Evolutionary conservation across 1,140 invertebrate genomes (phyloP).

Genomic region (Berghia stephanieae): DNA sequence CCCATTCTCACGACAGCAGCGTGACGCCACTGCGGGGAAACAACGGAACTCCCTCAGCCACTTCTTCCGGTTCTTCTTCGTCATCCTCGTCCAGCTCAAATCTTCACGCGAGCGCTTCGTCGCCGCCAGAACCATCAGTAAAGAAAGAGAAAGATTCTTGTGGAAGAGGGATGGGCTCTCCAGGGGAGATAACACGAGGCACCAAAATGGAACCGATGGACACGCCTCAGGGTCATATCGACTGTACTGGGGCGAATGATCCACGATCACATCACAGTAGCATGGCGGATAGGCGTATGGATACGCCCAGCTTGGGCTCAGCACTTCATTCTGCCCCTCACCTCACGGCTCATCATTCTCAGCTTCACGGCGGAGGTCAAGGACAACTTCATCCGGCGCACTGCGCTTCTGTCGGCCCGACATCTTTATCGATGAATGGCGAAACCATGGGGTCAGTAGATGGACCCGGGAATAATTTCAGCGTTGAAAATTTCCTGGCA

Average conservation of each 20-base stretch:
- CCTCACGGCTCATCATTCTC: constrained; percentile 12
- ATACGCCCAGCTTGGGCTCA: neutral
- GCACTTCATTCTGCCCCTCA: constrained; percentile 12
- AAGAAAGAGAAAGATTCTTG: constrained; percentile 31
- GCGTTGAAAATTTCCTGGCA: constrained; percentile 61
- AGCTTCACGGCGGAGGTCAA: constrained; percentile 27
- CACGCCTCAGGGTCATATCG: constrained; percentile 39
- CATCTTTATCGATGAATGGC: constrained; percentile 11
- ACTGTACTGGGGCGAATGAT: constrained; percentile 34
- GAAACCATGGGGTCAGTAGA: constrained; percentile 39
- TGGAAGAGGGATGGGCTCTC: constrained; percentile 24
- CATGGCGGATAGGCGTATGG: constrained; percentile 26
- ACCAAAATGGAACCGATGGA: constrained; percentile 55
- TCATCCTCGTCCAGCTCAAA: constrained; percentile 29
- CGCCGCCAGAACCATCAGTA: constrained; percentile 21
- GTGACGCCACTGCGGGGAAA: too few relatives aligned
- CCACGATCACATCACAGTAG: neutral
- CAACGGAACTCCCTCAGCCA: neutral
- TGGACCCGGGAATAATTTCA: constrained; percentile 52
- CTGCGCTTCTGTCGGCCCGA: neutral
- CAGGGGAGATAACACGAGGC: constrained; percentile 32
- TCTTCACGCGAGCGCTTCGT: neutral
- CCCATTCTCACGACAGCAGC: too few relatives aligned
- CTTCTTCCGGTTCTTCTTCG: constrained; percentile 28
- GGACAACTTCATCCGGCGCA: neutral